Base-by-base conservation (phyloP, 2,113 vertebrate species). In the Thalassoma bifasciatum region DNA sequence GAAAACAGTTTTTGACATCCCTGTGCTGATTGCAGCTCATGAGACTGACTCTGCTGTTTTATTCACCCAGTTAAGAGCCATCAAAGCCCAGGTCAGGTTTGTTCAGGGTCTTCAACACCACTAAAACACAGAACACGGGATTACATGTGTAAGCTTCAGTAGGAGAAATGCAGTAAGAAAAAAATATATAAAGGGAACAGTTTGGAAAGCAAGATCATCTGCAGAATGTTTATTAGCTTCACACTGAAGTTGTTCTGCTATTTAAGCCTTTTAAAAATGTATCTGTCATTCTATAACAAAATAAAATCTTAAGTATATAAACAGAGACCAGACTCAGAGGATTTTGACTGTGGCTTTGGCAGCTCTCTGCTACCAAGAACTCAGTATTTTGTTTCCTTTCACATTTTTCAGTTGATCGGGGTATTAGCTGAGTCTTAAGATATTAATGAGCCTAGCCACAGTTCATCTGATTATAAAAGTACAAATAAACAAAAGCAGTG, bases 1-100 rank as follows among this genome's bases (percentile, higher is more conserved):
- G 54, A 62, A 74, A 54, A 64, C 76, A 46, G 54, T 78, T 54
- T 26, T 51, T 86, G 75, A 87, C 77, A 81, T 90, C 68, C 81
- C 67, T 71, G 53, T 63, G 67, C 72, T 77, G 75, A 82, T 82
- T 86, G 79, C 36, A 42, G 56, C 69, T 86, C 77, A 68, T 30
- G 26, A 81, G 71, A 58, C 64, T 46, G 50, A 17, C 49, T 49
- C 13, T 6, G 37, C 50, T 72, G 49, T 62, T 62, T 70, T 85
- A 87, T 70, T 71, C 42, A 57, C 2, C 57, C 65, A 46, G 65
- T 19, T 30, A 2, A 1, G 47, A 66, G 42, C 54, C 51, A 75
- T 72, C 38, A 59, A 10, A 53, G 13, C 42, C 42, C 47, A 47
- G 52, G 30, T 16, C 19, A 64, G 50, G 56, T 22, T 58, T 47